A percentile compares a stretch with the other conserved stretches of the same genome.
These are phyloP conservation scores for Phaedon cochleariae DNA, from an alignment of 2,888 invertebrate genomes.

Conservation along the genomic window DNA sequence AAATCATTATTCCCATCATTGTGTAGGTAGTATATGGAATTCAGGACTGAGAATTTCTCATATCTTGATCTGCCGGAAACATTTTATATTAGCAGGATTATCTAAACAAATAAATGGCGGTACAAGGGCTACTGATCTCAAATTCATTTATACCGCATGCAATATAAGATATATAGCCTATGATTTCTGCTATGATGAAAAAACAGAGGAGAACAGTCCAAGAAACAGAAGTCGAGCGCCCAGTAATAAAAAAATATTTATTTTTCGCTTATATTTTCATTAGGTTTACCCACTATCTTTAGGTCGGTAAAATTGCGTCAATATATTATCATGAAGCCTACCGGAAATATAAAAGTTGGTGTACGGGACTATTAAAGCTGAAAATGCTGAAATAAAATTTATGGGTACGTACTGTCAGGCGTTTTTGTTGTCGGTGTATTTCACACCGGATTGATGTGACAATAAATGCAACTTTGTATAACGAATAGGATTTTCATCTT, in stretches of 20 bases:
- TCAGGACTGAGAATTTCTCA: too few relatives aligned
- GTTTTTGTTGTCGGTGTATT: conserved; percentile 17
- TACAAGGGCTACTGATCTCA: too few relatives aligned
- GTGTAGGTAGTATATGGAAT: too few relatives aligned
- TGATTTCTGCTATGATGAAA: conserved; percentile 6
- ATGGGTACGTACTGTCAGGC: background rate
- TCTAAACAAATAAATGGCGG: conserved; percentile 28
- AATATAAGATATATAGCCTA: too few relatives aligned
- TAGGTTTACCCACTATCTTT: background rate
- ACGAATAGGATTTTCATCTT: background rate
- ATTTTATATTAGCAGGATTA: conserved; percentile 15
- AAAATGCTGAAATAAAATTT: conserved; percentile 18
- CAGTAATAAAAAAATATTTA: conserved; percentile 30
- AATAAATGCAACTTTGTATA: conserved; percentile 13
- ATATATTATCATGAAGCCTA: background rate
- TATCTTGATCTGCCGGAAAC: too few relatives aligned
- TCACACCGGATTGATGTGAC: conserved; percentile 10
- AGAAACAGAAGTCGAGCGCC: conserved; percentile 15
- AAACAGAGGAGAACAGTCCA: conserved; percentile 19
- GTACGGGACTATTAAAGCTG: conserved; percentile 18
- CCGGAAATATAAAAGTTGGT: conserved; percentile 36
- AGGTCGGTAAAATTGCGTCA: conserved; percentile 19
- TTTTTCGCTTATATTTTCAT: conserved; percentile 9
- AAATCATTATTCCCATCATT: too few relatives aligned
- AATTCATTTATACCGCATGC: too few relatives aligned